Percentiles rank a stretch among this genome's conserved stretches.
These are phyloP conservation scores for Netelia melanura DNA, from an alignment of 2,888 invertebrate genomes.

Conservation along the genomic window DNA sequence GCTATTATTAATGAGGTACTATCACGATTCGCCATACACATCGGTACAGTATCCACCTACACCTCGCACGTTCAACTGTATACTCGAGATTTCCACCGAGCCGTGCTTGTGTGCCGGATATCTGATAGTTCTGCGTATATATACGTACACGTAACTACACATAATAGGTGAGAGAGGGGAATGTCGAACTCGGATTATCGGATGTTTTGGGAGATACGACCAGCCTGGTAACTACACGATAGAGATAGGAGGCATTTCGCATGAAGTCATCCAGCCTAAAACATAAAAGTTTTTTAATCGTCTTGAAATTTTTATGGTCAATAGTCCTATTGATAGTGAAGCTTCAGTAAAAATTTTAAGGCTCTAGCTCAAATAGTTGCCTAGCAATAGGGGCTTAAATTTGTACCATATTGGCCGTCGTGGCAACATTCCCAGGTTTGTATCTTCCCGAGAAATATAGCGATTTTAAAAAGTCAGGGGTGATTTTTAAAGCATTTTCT, in stretches of 20 bases:
- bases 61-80: conserved; percentile 5
- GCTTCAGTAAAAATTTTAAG: too few relatives aligned
- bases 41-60: conserved; percentile 7
- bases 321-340: too few relatives aligned
- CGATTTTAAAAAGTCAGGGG: too few relatives aligned
- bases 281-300: too few relatives aligned
- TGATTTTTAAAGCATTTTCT: too few relatives aligned
- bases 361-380: too few relatives aligned
- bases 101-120: conserved; percentile 46
- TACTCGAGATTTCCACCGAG: conserved; percentile 8
- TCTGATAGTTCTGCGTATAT: conserved; percentile 41
- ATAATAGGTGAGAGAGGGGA: conserved; percentile 31
- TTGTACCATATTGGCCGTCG: too few relatives aligned
- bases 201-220: conserved; percentile 18
- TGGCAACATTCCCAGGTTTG: too few relatives aligned
- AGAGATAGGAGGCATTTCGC: not conserved
- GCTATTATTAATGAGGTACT: conserved; percentile 59
- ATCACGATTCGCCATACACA: conserved; percentile 46
- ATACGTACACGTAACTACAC: conserved; percentile 19
- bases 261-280: too few relatives aligned
- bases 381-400: too few relatives aligned
- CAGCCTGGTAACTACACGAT: conserved; percentile 20
- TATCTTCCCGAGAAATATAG: too few relatives aligned
- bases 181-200: conserved; percentile 41
- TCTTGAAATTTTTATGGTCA: too few relatives aligned